Evolutionary conservation across 2,113 vertebrate species (phyloP), one percentile per base, ranked within the genome.

Genomic region (Ictidomys tridecemlineatus): DNA sequence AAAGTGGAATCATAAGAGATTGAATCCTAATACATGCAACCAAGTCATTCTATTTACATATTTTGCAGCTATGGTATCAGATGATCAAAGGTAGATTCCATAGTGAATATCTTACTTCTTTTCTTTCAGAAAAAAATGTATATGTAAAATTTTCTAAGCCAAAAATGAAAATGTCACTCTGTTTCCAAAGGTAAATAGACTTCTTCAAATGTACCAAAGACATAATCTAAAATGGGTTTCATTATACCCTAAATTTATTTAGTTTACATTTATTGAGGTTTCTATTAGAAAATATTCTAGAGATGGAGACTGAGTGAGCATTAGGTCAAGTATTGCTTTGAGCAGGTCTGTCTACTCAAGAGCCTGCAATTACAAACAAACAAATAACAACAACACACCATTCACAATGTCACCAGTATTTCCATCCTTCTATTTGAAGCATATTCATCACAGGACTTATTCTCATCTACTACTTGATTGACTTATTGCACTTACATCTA

Each of bases 121-220:
- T 77, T 77, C 5, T 32, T 89, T 77, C 61, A 73, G 42, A 28
- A 63, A 94, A 94, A 93, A 16, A 42, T n/a, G 30, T 32, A 30
- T 20, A 85, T 48, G 56, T 73, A 76, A 63, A 83, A 61, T 69
- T 93, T 97, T 89, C 16, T 80, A 76, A 88, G 51, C 48, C 72
- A 61, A 95, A 94, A 83, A 65, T n/a, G 58, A 94, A 97, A 95
- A 95, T 93, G 42, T 82, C 82, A 85, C 14, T 85, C 73, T 83
- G 22, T 78, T 91, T 94, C 48, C 26, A 63, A 91, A 89, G n/a
- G 89, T 83, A 95, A 95, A 78, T 78, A 63, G 0, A 53, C 5
- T 84, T 17, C 4, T 94, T 88, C 37, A 76, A 87, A 80, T 20
- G n/a, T 63, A 9, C 30, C 51, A 1, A 85, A 12, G 42, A 37